Percentiles rank a stretch among this genome's conserved stretches.
Evolutionary conservation across 2,797 vertebrate genomes (phyloP).

Genomic region (Leptodactylus fallax): DNA sequence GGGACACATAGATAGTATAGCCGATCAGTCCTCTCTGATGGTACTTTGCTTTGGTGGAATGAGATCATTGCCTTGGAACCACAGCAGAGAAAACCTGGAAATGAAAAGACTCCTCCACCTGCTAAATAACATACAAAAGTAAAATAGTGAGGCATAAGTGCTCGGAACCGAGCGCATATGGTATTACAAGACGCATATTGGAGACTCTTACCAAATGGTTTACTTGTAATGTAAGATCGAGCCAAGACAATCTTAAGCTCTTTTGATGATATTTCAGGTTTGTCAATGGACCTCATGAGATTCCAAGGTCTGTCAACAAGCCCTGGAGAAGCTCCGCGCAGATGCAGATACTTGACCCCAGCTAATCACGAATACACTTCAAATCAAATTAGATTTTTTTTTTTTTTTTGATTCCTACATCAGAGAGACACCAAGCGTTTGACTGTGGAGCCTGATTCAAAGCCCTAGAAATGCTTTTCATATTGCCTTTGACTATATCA

Average conservation of each 20-base stretch:
- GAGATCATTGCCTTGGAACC: background rate
- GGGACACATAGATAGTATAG: background rate
- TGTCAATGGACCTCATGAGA: conserved; percentile 26
- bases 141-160: background rate
- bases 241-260: conserved; percentile 20
- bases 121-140: background rate
- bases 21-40: background rate
- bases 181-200: background rate
- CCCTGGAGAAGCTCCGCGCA: conserved; percentile 3
- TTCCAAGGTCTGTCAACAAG: conserved; percentile 23
- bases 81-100: background rate
- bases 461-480: conserved; percentile 32
- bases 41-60: background rate
- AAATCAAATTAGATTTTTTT: conserved; percentile 39
- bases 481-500: conserved; percentile 48
- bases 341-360: conserved; percentile 35
- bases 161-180: background rate
- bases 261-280: conserved; percentile 49
- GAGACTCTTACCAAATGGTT: conserved; percentile 19
- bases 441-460: conserved; percentile 44
- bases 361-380: conserved; percentile 52
- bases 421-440: conserved; percentile 23
- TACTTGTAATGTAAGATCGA: background rate
- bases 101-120: background rate
- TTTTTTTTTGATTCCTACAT: conserved; percentile 43